These are phyloP conservation scores for Alloscopus bannaensis DNA, from an alignment of 2,888 invertebrate species.

Conservation along the genomic window DNA sequence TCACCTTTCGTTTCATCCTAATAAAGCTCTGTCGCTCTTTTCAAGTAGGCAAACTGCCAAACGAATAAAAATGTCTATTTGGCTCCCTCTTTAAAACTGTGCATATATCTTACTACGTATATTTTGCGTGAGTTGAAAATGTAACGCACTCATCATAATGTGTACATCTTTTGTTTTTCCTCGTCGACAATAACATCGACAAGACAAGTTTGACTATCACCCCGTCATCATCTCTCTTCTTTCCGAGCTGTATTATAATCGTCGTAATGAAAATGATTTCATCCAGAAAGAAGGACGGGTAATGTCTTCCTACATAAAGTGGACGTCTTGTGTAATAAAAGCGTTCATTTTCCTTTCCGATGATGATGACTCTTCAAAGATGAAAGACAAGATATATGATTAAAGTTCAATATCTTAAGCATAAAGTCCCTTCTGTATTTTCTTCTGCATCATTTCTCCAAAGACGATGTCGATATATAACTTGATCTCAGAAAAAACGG, in stretches of 20 bases:
- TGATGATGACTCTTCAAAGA: conserved; percentile 29
- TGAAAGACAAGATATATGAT: conserved; percentile 60
- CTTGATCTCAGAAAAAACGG: conserved; percentile 24
- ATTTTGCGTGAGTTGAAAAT: too few relatives aligned
- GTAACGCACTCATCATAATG: not conserved
- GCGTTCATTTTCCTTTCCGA: conserved; percentile 12
- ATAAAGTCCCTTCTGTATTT: conserved; percentile 3
- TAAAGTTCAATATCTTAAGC: not conserved
- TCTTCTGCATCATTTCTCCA: not conserved
- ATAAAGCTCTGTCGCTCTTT: conserved; percentile 29
- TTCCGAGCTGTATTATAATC: conserved; percentile 32
- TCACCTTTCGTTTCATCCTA: conserved; percentile 44
- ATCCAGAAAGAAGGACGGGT: conserved; percentile 4
- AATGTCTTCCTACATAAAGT: not conserved
- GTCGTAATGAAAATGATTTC: conserved; percentile 54
- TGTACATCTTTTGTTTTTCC: not conserved
- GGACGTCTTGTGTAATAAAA: conserved; percentile 28
- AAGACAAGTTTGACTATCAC: too few relatives aligned
- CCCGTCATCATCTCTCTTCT: conserved; percentile 15
- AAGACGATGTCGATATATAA: not conserved
- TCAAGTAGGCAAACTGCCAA: conserved; percentile 10
- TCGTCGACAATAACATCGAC: too few relatives aligned
- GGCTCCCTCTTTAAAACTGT: conserved; percentile 9
- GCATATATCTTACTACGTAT: not conserved
- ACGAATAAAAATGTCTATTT: conserved; percentile 30